Conservation (phyloP, 2,888 invertebrate species). For the Orthosia gothica region DNA sequence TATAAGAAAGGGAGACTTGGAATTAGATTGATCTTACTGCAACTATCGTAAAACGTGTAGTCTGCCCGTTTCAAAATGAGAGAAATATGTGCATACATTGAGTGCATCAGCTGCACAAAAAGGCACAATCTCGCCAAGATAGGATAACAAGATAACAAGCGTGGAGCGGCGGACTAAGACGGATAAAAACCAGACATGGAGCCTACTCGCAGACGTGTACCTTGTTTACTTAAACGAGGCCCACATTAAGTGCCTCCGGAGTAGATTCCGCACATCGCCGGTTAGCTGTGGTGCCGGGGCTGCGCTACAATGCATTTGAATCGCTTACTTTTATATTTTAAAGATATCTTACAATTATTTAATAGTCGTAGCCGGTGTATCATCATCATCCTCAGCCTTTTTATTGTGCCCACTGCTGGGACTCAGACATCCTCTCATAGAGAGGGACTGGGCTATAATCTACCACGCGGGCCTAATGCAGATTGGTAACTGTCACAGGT, state of each 20-base stretch:
- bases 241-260: constrained; percentile 81
- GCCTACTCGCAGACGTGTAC: constrained; percentile 86
- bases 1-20: constrained; percentile 30
- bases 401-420: too few relatives aligned
- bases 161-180: constrained; percentile 87
- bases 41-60: constrained; percentile 61
- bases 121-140: constrained; percentile 89
- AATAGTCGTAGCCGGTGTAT: background rate
- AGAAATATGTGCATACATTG: constrained; percentile 81
- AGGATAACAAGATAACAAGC: constrained; percentile 91
- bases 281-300: constrained; percentile 58
- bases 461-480: too few relatives aligned
- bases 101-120: constrained; percentile 85
- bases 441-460: too few relatives aligned
- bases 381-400: too few relatives aligned
- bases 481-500: too few relatives aligned
- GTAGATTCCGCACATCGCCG: constrained; percentile 68
- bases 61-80: constrained; percentile 72
- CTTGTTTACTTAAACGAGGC: constrained; percentile 90
- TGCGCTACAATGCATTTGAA: constrained; percentile 62
- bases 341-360: constrained; percentile 15
- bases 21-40: constrained; percentile 45
- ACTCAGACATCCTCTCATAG: too few relatives aligned
- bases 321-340: constrained; percentile 50
- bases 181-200: constrained; percentile 89